Percentiles rank a stretch among this genome's conserved stretches.
These are phyloP conservation scores for Epiblema foenella DNA, from an alignment of 2,888 invertebrate species.

Conservation along the genomic window DNA sequence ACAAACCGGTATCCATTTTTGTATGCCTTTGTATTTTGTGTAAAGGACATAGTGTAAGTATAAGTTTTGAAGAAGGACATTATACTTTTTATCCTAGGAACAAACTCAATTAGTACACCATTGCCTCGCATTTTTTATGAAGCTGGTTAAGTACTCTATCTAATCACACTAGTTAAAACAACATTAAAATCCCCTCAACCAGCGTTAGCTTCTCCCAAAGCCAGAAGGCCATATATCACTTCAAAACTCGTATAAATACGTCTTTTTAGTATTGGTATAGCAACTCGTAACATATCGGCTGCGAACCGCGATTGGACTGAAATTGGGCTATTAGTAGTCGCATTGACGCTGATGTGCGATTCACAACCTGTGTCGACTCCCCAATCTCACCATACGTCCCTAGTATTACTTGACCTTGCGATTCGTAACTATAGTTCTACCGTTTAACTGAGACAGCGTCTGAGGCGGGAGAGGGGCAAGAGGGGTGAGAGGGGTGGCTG, in stretches of 20 bases:
- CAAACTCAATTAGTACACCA: too few relatives aligned
- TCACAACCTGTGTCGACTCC: neutral
- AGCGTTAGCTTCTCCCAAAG: neutral
- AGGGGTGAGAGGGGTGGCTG: too few relatives aligned
- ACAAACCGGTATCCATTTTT: too few relatives aligned
- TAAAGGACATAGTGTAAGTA: too few relatives aligned
- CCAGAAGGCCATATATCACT: neutral
- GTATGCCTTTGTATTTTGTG: too few relatives aligned
- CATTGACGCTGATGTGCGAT: slow-evolving; percentile 7
- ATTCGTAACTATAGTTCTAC: too few relatives aligned
- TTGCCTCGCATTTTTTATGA: too few relatives aligned
- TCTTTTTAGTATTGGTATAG: neutral
- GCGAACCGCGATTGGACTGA: slow-evolving; percentile 25
- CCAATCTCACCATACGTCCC: neutral
- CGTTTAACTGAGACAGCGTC: too few relatives aligned
- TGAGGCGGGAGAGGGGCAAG: too few relatives aligned
- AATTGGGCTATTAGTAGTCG: slow-evolving; percentile 39
- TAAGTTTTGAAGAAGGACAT: too few relatives aligned
- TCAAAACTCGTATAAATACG: neutral
- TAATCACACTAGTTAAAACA: neutral
- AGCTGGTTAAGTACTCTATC: too few relatives aligned
- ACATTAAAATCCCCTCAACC: neutral
- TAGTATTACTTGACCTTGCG: neutral
- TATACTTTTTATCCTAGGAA: too few relatives aligned
- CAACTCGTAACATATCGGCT: slow-evolving; percentile 12